Conservation (phyloP, 2,888 invertebrate genomes). For the Ennomos fuscantarius region DNA sequence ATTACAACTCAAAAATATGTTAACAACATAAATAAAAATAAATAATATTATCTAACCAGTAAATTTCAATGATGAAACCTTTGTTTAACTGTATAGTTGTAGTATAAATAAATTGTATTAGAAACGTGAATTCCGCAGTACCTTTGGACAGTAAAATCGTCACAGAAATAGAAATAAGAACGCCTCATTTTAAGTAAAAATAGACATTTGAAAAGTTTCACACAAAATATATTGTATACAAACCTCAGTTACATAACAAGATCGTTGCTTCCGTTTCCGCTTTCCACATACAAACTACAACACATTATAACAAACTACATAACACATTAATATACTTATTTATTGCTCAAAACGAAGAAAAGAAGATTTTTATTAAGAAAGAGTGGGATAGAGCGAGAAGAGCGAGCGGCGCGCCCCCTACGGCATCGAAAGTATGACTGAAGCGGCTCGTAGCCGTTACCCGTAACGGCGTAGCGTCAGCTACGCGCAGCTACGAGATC, state of each 20-base stretch:
- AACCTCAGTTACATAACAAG: constrained; percentile 41
- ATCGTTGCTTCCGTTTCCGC: not conserved
- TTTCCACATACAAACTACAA: constrained; percentile 18
- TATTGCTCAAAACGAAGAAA: constrained; percentile 43
- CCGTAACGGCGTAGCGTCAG: constrained; percentile 30
- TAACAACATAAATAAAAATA: too few species aligned
- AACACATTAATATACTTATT: constrained; percentile 19
- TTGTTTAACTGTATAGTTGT: too few species aligned
- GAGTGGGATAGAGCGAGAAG: constrained; percentile 43
- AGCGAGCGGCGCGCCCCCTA: constrained; percentile 41
- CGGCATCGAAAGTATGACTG: constrained; percentile 20
- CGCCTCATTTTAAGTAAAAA: not conserved
- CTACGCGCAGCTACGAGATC: constrained; percentile 54
- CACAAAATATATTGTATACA: constrained; percentile 35
- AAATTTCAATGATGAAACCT: too few species aligned
- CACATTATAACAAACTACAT: constrained; percentile 12
- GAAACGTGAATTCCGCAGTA: not conserved
- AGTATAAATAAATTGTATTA: too few species aligned
- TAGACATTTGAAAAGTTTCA: constrained; percentile 12
- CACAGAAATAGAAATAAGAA: not conserved
- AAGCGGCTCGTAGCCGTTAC: constrained; percentile 10
- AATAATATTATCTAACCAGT: too few species aligned
- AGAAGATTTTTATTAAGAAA: constrained; percentile 47
- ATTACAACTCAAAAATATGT: too few species aligned
- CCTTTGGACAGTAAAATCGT: constrained; percentile 32